Conservation (phyloP, 2,888 invertebrate species). For the Emesis furor region DNA sequence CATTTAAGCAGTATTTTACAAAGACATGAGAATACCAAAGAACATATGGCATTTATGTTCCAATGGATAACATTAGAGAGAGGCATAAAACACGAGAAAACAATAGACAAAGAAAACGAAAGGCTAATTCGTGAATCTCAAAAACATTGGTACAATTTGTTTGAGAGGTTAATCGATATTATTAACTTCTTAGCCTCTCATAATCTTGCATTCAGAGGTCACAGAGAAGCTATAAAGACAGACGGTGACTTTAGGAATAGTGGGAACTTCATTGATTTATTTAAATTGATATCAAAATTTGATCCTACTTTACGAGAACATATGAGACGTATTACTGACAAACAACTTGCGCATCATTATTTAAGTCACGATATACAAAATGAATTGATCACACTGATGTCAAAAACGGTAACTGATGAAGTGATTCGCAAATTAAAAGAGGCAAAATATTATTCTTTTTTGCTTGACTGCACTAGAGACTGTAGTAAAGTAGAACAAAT, state of each 20-base stretch:
- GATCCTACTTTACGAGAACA: conserved; percentile 44
- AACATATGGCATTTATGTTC: conserved; percentile 40
- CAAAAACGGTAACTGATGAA: conserved; percentile 37
- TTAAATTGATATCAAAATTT: conserved; percentile 37
- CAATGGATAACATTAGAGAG: conserved; percentile 42
- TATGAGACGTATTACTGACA: conserved; percentile 48
- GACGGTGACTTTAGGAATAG: conserved; percentile 38
- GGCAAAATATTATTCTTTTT: conserved; percentile 23
- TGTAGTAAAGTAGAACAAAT: conserved; percentile 40
- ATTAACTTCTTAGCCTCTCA: conserved; percentile 17
- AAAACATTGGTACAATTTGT: conserved; percentile 48
- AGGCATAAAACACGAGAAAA: conserved; percentile 42
- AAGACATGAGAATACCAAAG: conserved; percentile 39
- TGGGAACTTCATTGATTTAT: conserved; percentile 42
- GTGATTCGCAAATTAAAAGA: conserved; percentile 32
- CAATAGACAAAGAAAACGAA: conserved; percentile 53
- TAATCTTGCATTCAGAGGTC: conserved; percentile 26
- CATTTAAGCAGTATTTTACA: conserved; percentile 44
- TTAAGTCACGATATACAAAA: conserved; percentile 46
- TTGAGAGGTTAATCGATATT: conserved; percentile 23
- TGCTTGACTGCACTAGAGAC: conserved; percentile 39
- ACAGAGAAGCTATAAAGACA: conserved; percentile 25
- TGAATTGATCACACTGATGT: conserved; percentile 49
- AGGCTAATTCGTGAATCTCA: conserved; percentile 46
- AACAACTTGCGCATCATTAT: conserved; percentile 52